Conservation (phyloP, 2,888 invertebrate species). For the Erebia aethiops region DNA sequence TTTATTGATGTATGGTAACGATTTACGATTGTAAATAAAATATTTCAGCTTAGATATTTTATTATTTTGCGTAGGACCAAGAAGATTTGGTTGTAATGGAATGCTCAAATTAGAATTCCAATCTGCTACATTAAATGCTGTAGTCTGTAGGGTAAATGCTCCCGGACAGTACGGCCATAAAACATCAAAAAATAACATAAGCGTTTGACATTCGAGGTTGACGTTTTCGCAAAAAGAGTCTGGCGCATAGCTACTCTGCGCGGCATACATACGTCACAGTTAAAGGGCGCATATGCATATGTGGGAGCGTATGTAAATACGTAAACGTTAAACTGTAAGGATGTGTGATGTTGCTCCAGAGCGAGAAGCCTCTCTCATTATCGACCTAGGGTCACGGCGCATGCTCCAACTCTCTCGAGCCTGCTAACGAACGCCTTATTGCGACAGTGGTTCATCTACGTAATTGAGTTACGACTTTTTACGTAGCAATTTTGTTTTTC, state of each 20-base stretch:
- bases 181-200: too few species aligned
- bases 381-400: conserved; percentile 83
- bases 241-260: conserved; percentile 39
- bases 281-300: conserved; percentile 79
- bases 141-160: too few species aligned
- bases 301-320: conserved; percentile 80
- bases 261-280: conserved; percentile 52
- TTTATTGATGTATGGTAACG: too few species aligned
- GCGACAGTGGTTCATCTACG: conserved; percentile 80
- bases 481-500: conserved; percentile 81
- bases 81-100: too few species aligned
- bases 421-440: conserved; percentile 80
- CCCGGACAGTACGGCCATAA: too few species aligned
- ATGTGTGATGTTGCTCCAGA: conserved; percentile 80
- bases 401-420: conserved; percentile 71
- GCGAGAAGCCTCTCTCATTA: conserved; percentile 81
- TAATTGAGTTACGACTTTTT: conserved; percentile 84
- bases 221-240: conserved; percentile 30
- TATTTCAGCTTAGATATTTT: neutral
- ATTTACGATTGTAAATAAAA: too few species aligned
- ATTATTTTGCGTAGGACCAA: too few species aligned
- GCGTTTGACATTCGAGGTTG: neutral
- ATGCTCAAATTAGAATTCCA: too few species aligned
- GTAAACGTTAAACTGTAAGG: conserved; percentile 79
- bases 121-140: too few species aligned